Percentiles rank a stretch among this genome's conserved stretches.
Evolutionary conservation across 1,140 invertebrate species (phyloP).

Genomic region (Caenorhabditis inopinata): DNA sequence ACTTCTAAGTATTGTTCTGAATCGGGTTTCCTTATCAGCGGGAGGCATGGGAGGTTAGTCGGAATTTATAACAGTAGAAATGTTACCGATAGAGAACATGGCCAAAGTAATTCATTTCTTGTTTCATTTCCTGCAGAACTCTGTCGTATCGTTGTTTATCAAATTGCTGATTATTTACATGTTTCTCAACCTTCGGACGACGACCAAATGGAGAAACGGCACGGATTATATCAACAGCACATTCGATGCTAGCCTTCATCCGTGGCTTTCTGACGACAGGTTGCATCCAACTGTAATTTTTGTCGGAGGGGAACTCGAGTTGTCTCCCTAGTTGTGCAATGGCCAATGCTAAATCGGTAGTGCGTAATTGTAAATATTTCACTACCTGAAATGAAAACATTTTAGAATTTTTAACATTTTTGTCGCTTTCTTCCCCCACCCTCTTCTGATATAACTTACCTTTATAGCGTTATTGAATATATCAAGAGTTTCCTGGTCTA

Average conservation of each 20-base stretch:
- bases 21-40: too few relatives aligned
- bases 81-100: not conserved
- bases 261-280: not conserved
- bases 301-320: not conserved
- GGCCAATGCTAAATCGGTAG: not conserved
- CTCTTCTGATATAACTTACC: not conserved
- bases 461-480: not conserved
- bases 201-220: not conserved
- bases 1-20: too few relatives aligned
- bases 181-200: not conserved
- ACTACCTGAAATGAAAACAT: not conserved
- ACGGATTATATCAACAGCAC: not conserved
- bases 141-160: not conserved
- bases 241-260: not conserved
- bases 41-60: too few relatives aligned
- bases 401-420: too few relatives aligned
- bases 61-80: too few relatives aligned
- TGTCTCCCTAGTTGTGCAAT: not conserved
- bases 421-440: too few relatives aligned
- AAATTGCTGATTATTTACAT: not conserved
- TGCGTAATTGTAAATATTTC: not conserved
- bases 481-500: not conserved
- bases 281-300: not conserved
- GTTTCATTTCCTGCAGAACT: not conserved
- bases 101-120: not conserved